A percentile compares a stretch with the other conserved stretches of the same genome.
Conservation (phyloP, 2,888 invertebrate genomes). For the Creontiades dilutus region DNA sequence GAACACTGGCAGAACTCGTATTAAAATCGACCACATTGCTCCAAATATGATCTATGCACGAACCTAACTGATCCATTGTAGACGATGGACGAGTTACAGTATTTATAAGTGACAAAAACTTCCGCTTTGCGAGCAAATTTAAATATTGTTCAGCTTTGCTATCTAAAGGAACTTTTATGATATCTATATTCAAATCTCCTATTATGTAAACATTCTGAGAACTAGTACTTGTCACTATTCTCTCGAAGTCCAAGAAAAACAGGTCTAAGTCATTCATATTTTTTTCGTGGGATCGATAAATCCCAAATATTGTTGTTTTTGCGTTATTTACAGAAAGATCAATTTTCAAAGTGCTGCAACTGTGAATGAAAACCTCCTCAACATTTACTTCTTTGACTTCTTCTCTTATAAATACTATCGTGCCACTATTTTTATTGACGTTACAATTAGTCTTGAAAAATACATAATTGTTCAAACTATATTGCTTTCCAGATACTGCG, state of each 20-base stretch:
- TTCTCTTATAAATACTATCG: constrained; percentile 25
- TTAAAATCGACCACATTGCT: constrained; percentile 9
- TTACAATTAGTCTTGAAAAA: constrained; percentile 25
- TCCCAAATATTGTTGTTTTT: constrained; percentile 25
- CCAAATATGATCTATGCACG: constrained; percentile 12
- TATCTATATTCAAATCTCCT: constrained; percentile 20
- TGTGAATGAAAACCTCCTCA: constrained; percentile 25
- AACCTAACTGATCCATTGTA: neutral
- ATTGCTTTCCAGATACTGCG: constrained; percentile 14
- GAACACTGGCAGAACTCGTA: constrained; percentile 7
- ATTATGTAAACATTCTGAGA: constrained; percentile 2
- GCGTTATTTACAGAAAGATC: constrained; percentile 18
- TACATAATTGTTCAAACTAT: constrained; percentile 10
- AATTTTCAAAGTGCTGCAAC: constrained; percentile 13
- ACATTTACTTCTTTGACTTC: neutral
- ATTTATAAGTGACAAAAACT: constrained; percentile 25
- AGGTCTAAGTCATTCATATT: constrained; percentile 1
- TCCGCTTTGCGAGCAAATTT: neutral
- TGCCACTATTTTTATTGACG: constrained; percentile 14
- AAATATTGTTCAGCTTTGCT: constrained; percentile 25
- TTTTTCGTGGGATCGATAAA: constrained; percentile 20
- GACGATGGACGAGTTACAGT: constrained; percentile 8
- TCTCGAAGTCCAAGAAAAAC: constrained; percentile 25
- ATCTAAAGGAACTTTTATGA: constrained; percentile 12
- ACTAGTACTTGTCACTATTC: neutral